A percentile compares a stretch with the other conserved stretches of the same genome.
Evolutionary conservation across 2,888 invertebrate genomes (phyloP).

Genomic region (Ormyrus labotus): DNA sequence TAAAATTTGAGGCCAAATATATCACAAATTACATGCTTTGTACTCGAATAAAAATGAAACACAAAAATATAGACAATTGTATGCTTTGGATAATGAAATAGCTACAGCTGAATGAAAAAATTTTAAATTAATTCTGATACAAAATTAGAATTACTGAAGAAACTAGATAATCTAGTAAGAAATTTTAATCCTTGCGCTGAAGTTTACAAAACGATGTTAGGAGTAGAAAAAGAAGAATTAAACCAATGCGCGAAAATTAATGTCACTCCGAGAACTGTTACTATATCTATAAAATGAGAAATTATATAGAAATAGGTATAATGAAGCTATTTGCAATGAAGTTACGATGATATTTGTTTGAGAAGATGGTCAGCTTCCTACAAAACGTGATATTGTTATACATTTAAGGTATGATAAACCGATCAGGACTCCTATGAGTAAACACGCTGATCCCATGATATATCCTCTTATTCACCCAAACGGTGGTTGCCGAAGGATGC

Average conservation of each 20-base stretch:
- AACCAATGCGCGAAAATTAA: background rate
- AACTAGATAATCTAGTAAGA: slow-evolving; percentile 5
- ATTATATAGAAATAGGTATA: background rate
- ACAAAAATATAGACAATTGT: no score
- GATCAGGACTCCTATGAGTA: slow-evolving; percentile 7
- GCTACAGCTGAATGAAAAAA: no score
- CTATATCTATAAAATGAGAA: background rate
- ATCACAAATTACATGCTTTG: no score
- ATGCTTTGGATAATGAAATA: no score
- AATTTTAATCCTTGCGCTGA: slow-evolving; percentile 16
- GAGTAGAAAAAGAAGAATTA: slow-evolving; percentile 29
- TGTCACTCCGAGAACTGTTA: background rate
- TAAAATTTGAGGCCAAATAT: no score
- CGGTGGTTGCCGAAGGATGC: background rate
- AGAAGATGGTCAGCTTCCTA: background rate
- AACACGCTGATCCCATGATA: background rate
- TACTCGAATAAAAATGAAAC: no score
- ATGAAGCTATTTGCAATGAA: background rate
- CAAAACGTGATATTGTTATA: slow-evolving; percentile 10
- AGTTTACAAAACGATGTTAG: slow-evolving; percentile 41
- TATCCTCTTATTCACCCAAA: no score
- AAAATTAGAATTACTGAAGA: background rate
- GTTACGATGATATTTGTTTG: slow-evolving; percentile 7
- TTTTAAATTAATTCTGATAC: no score
- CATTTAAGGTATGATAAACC: slow-evolving; percentile 19